Percentiles rank a stretch among this genome's conserved stretches.
Evolutionary conservation across 2,113 vertebrate species (phyloP).

Genomic region (Sardina pilchardus): DNA sequence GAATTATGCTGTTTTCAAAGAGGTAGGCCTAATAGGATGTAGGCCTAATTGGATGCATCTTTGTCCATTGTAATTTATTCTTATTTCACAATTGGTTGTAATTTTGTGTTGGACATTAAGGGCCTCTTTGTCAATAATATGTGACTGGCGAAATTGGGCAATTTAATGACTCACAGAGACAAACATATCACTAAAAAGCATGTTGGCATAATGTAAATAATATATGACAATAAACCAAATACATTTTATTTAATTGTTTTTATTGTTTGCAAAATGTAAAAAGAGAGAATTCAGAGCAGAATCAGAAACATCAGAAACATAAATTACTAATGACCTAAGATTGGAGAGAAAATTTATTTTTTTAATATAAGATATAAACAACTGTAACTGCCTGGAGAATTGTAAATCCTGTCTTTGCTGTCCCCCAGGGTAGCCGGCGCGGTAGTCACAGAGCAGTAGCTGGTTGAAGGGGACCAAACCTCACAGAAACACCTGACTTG

Average conservation of each 20-base stretch:
- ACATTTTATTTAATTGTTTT: neutral
- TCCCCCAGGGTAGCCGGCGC: conserved; percentile 26
- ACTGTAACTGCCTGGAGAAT: neutral
- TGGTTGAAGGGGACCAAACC: conserved; percentile 99
- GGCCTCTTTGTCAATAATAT: no score
- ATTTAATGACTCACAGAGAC: neutral
- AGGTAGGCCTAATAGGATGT: no score
- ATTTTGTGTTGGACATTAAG: no score
- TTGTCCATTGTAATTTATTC: no score
- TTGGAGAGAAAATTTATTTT: neutral
- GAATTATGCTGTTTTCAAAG: no score
- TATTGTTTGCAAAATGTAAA: neutral
- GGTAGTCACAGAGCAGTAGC: conserved; percentile 89
- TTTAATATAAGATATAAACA: neutral
- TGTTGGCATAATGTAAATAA: neutral
- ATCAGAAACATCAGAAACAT: neutral
- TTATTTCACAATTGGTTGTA: no score
- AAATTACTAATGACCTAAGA: neutral
- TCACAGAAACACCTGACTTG: conserved; percentile 96
- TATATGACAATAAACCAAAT: neutral
- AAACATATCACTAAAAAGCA: neutral
- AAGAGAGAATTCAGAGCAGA: neutral
- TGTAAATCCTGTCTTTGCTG: neutral
- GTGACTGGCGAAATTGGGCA: neutral
- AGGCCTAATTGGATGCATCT: no score